Percentiles rank a stretch among this genome's conserved stretches.
Evolutionary conservation across 2,797 vertebrate species (phyloP).

Genomic region (Leucoraja ocellata): DNA sequence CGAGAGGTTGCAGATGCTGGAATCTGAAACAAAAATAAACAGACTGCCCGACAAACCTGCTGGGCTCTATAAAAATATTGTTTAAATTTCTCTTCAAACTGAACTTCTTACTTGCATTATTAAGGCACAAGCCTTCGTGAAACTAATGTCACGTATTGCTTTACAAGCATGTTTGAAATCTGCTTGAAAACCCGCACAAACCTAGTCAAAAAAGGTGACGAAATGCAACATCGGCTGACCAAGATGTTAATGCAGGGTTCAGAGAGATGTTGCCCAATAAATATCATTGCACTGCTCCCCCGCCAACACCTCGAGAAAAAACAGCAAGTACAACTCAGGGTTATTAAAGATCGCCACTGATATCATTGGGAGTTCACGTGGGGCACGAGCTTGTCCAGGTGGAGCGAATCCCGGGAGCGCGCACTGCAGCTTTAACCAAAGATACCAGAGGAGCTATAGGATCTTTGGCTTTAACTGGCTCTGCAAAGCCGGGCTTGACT

Average conservation of each 20-base stretch:
- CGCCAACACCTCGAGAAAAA: too few species aligned
- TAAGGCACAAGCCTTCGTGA: too few species aligned
- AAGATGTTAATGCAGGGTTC: background rate
- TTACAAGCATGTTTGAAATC: too few species aligned
- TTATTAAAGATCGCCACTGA: background rate
- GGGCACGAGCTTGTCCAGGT: background rate
- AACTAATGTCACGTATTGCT: too few species aligned
- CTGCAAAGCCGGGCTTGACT: background rate
- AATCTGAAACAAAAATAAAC: too few species aligned
- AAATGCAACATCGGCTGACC: background rate
- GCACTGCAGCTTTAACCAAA: background rate
- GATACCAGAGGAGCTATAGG: too few species aligned
- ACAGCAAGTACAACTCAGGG: too few species aligned
- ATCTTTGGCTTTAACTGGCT: background rate
- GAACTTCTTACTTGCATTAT: too few species aligned
- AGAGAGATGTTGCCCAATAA: background rate
- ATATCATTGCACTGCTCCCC: background rate
- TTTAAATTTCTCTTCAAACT: too few species aligned
- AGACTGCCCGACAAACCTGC: too few species aligned
- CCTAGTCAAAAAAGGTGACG: background rate
- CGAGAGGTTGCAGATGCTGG: too few species aligned
- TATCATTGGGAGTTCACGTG: background rate
- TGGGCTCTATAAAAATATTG: too few species aligned
- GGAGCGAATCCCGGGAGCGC: background rate
- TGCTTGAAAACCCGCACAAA: background rate